Base-by-base conservation (phyloP, 2,113 vertebrate genomes). In the Prunella fulvescens region DNA sequence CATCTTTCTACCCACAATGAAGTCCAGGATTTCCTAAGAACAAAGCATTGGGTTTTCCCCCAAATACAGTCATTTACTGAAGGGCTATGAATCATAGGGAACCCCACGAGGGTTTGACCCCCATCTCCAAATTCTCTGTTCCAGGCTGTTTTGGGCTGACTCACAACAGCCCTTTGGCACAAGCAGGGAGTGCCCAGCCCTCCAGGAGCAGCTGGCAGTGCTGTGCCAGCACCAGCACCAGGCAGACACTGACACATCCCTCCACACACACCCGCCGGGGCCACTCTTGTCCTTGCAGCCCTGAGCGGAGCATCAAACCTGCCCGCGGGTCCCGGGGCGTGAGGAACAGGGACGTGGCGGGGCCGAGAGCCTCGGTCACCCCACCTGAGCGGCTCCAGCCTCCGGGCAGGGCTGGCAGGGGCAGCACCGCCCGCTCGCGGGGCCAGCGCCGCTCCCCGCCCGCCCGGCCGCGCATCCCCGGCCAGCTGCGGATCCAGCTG, bases 301-400 rank as follows among this genome's bases (percentile, higher is more conserved):
- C 7, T 4, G 11, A 1, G 11, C 7, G 9, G 24, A 50, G 28
- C 67, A 7, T 44, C 61, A 37, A 8, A 58, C 19, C 61, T 7
- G 15, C 39, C 47, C 12, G n/a, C 7, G 64, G 13, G 5, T 45
- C 29, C 12, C 5, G 19, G 10, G 19, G 11, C 2, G 4, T 15
- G 76, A 47, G 4, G 20, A 18, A 11, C 26, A 7, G 20, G 29
- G 80, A n/a, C 0, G 11, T 0, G 44, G 69, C 1, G 35, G 61
- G 19, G 66, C 58, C 7, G 14, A 35, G 33, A 1, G 4, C 7
- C n/a, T 22, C 4, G 14, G 39, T 31, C 28, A 8, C 24, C 8
- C 8, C 50, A 5, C 0, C 37, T 11, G 50, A 5, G 86, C 20
- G 14, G 45, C 51, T 80, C 3, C 61, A 19, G 26, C 12, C 42